These are phyloP conservation scores for Tinea pellionella DNA, from an alignment of 2,888 invertebrate genomes.

Conservation along the genomic window DNA sequence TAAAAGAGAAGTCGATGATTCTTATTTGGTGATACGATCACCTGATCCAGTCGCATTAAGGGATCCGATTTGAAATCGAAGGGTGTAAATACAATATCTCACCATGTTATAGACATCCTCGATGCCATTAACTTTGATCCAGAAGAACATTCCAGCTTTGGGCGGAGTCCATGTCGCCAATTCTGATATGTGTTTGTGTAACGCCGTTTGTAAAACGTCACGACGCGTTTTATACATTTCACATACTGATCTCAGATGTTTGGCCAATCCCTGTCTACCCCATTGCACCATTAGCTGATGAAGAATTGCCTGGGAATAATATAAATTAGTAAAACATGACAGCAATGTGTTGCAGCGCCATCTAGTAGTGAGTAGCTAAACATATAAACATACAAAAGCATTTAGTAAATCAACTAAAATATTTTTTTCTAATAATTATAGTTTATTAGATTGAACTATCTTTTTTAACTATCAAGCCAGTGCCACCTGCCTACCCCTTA, in stretches of 20 bases:
- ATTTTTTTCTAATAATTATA: no score
- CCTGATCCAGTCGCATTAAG: no score
- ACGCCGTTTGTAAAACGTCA: conserved; percentile 70
- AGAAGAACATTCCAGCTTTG: conserved; percentile 81
- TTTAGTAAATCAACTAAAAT: no score
- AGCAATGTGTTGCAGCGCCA: no score
- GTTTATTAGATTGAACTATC: no score
- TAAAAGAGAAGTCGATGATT: not conserved
- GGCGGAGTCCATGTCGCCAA: conserved; percentile 76
- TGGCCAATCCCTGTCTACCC: conserved; percentile 70
- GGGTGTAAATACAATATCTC: no score
- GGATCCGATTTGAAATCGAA: no score
- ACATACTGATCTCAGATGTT: conserved; percentile 70
- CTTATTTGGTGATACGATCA: no score
- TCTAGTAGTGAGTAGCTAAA: no score
- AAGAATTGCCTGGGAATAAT: conserved; percentile 61
- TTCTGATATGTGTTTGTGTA: conserved; percentile 70
- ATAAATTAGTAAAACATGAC: no score
- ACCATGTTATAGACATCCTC: conserved; percentile 80
- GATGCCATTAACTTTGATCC: conserved; percentile 77
- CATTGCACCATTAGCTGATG: conserved; percentile 66
- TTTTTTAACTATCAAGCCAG: no score
- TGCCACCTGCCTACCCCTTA: conserved; percentile 16
- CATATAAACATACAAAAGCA: no score
- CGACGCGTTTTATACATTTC: conserved; percentile 73